Conservation (phyloP, 1,140 invertebrate species). For the Ips typographus region DNA sequence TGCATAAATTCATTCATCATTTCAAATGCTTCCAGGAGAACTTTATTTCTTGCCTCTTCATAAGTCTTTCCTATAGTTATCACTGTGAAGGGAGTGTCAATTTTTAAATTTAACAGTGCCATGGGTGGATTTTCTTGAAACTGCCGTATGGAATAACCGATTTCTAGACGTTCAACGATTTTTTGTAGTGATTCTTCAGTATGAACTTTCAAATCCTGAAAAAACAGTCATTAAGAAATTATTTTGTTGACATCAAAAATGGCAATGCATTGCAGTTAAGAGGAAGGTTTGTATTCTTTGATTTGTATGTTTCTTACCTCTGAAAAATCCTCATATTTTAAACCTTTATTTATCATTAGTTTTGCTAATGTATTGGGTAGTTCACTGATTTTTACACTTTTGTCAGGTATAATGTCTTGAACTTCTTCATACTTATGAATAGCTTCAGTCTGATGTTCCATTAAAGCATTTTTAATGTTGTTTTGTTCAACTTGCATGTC, state of each 20-base stretch:
- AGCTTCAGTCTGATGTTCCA: slow-evolving; percentile 23
- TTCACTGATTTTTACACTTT: slow-evolving; percentile 37
- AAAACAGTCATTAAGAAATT: background rate
- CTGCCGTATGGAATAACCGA: slow-evolving; percentile 30
- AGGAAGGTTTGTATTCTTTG: no score
- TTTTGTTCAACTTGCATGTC: slow-evolving; percentile 26
- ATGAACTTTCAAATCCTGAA: slow-evolving; percentile 36
- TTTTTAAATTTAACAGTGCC: slow-evolving; percentile 32
- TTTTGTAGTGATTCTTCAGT: slow-evolving; percentile 36
- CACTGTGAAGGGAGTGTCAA: slow-evolving; percentile 40
- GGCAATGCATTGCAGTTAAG: no score
- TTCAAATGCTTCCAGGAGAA: slow-evolving; percentile 29
- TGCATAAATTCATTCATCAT: slow-evolving; percentile 31
- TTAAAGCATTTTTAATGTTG: slow-evolving; percentile 15
- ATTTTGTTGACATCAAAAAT: no score
- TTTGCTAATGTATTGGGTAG: slow-evolving; percentile 31
- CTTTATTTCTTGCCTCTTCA: slow-evolving; percentile 32
- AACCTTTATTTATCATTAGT: slow-evolving; percentile 36
- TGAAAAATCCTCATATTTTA: slow-evolving; percentile 39
- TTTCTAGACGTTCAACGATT: slow-evolving; percentile 38
- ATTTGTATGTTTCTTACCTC: slow-evolving; percentile 15
- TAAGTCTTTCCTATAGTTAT: slow-evolving; percentile 28
- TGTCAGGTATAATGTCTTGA: slow-evolving; percentile 36
- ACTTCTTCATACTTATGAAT: slow-evolving; percentile 33
- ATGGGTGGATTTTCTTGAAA: slow-evolving; percentile 38